Evolutionary conservation across 23 tunicate species (phyloP).

Genomic region (Trididemnum clinides): DNA sequence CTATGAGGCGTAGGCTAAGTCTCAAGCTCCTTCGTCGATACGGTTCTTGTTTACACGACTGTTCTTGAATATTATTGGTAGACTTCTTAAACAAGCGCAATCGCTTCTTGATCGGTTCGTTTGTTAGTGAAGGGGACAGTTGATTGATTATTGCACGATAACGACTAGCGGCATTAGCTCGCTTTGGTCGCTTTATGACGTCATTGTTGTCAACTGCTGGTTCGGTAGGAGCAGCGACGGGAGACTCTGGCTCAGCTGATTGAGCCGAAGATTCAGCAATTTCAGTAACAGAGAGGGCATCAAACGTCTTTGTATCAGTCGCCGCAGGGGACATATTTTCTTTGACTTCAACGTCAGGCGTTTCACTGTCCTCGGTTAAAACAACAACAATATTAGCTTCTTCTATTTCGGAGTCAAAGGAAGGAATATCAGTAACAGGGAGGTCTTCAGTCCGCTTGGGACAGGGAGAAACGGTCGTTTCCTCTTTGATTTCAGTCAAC

Average conservation of each 20-base stretch:
- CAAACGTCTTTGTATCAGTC: no score
- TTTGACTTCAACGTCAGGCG: no score
- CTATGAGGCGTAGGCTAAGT: not conserved
- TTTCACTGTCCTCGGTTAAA: no score
- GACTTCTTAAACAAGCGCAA: not conserved
- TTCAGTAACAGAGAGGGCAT: constrained; percentile 5
- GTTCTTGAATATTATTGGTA: not conserved
- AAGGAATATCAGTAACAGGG: constrained; percentile 16
- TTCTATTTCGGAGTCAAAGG: no score
- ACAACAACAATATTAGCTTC: no score
- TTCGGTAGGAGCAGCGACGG: no score
- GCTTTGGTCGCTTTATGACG: constrained; percentile 35
- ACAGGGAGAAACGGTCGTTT: no score
- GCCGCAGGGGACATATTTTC: no score
- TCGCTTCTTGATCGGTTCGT: constrained; percentile 14
- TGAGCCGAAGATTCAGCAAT: not conserved
- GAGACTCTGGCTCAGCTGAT: no score
- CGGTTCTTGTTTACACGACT: not conserved
- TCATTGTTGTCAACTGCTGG: no score
- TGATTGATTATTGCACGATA: constrained; percentile 49
- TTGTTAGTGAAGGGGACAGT: constrained; percentile 18
- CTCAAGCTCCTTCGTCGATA: not conserved
- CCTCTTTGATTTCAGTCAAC: no score
- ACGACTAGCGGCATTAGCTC: constrained; percentile 62
- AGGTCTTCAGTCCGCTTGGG: no score